phyloP scores from a whole-genome alignment of 2,113 vertebrate genomes.

The Picathartes gymnocephalus region DNA sequence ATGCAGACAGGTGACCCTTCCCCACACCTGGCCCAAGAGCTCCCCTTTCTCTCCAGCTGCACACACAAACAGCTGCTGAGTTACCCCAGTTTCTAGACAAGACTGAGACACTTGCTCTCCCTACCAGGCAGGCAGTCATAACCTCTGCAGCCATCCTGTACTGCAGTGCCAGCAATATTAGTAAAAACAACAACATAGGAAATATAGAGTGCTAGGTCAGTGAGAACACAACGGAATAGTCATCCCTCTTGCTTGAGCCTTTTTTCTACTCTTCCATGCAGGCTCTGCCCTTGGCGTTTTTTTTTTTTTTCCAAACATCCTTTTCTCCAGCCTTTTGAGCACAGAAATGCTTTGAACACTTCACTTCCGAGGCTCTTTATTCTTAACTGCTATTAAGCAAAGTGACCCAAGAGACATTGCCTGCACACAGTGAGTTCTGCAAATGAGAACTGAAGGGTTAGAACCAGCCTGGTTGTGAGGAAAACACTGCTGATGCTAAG shows the following conservation, averaged over 20 bases:
- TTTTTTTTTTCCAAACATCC: not conserved
- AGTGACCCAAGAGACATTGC: not conserved
- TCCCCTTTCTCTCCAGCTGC: not conserved
- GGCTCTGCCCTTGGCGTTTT: not conserved
- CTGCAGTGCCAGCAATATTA: not conserved
- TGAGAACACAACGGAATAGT: not conserved
- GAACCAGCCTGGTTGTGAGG: not conserved
- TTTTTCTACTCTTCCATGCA: not conserved
- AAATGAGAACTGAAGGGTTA: not conserved
- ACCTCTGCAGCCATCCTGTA: not conserved
- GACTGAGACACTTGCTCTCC: accelerated
- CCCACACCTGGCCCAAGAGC: not conserved
- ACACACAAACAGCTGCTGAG: not conserved
- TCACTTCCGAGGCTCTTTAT: not conserved
- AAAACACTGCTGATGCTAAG: not conserved
- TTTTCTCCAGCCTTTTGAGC: not conserved
- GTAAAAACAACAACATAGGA: not conserved
- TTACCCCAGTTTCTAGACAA: not conserved
- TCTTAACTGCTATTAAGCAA: not conserved
- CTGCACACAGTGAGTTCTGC: not conserved
- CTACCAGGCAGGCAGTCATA: too few relatives aligned
- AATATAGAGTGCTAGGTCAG: not conserved
- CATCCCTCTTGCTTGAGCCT: not conserved
- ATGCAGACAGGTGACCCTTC: not conserved
- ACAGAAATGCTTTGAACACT: not conserved